Conservation (phyloP, 92 coral and sea anemone genomes). For the Parazoanthus atlanticus region DNA sequence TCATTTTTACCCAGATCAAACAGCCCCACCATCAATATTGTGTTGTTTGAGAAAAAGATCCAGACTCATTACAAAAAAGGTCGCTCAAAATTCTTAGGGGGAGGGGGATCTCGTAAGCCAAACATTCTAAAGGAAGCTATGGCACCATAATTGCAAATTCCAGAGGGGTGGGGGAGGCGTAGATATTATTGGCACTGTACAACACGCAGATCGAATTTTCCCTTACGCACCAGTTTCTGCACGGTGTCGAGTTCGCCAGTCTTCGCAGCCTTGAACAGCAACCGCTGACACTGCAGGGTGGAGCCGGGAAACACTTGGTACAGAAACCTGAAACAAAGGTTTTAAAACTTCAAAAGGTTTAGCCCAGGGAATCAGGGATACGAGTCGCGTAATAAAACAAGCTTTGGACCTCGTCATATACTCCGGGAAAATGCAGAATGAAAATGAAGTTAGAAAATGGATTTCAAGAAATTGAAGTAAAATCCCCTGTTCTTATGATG, state of each 20-base stretch:
- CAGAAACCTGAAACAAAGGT: conserved; percentile 65
- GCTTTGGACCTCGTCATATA: background rate
- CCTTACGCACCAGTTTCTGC: conserved; percentile 77
- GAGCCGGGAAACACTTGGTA: conserved; percentile 97
- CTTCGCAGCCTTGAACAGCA: conserved; percentile 95
- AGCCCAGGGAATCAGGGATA: background rate
- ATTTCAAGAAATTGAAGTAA: background rate
- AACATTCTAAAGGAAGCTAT: too few relatives aligned
- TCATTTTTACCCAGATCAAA: background rate
- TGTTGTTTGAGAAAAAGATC: too few relatives aligned
- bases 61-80: too few relatives aligned
- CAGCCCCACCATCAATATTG: background rate
- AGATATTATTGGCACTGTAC: too few relatives aligned
- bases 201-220: background rate
- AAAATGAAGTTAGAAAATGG: background rate
- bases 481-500: too few relatives aligned
- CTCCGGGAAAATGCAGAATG: background rate
- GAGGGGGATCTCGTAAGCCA: too few relatives aligned
- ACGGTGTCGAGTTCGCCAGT: conserved; percentile 95
- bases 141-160: too few relatives aligned
- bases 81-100: too few relatives aligned
- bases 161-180: too few relatives aligned
- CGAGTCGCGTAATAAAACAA: background rate
- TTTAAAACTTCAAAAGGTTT: too few relatives aligned
- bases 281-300: conserved; percentile 90